Evolutionary conservation across 2,797 vertebrate genomes (phyloP), one percentile per base, ranked within the genome.

Genomic region (Onychomys arenicola): DNA sequence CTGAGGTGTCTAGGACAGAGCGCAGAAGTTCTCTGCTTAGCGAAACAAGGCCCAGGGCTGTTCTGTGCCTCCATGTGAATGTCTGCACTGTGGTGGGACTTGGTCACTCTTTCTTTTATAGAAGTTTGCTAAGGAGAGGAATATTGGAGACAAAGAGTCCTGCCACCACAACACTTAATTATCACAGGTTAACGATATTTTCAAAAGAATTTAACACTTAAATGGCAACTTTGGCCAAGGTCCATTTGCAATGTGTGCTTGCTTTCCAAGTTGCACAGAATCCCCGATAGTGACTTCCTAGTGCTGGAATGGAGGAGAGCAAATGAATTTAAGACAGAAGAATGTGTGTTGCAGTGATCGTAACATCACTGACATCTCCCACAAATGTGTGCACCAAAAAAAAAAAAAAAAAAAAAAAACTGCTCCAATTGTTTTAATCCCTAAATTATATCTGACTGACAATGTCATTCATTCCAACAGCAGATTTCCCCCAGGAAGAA

Each of bases 371-470:
- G 27, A 77, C 25, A 9, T 34, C 83, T 57, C 14, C 17, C 1
- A 6, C 5, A 84, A 83, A 71, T 34, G 32, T 21, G 80, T 1
- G 5, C 37, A 8, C 14, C 40, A 40, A 71, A 81, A 55, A 29
- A 92, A 52, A 75, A 73, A 71, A 92, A 52, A 75, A 73, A 40
- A 71, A 81, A 55, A 29, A 92, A 52, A 75, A 73, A 71, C 23
- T 17, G 6, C 14, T 49, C 52, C 11, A 52, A 49, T 29, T 71
- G 14, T 29, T 90, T 90, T 32, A 55, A 7, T 43, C 29, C 57
- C 55, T 78, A 91, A 94, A 65, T 17, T 37, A n/a, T 86, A 32
- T 86, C 63, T 86, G 23, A 83, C 5, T 32, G 29, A 80, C 3
- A 13, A 6, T 73, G 6, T 52, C 23, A 43, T n/a, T 92, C 59